A percentile compares a stretch with the other conserved stretches of the same genome.
Conservation (phyloP, 2,888 invertebrate species). For the Seira musarum region DNA sequence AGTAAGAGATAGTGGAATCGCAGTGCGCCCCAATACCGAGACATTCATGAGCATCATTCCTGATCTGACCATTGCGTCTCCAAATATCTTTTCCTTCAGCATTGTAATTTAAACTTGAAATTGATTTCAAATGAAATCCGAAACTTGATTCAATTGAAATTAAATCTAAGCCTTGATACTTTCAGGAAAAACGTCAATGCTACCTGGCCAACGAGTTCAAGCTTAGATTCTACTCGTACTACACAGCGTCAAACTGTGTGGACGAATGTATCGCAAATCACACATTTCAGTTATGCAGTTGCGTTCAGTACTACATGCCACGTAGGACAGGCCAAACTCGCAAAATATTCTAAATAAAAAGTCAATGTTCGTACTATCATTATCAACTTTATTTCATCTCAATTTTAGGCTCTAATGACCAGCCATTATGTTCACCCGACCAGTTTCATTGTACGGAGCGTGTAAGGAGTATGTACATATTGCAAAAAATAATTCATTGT, state of each 20-base stretch:
- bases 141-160: conserved; percentile 30
- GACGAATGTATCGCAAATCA: conserved; percentile 65
- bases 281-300: conserved; percentile 57
- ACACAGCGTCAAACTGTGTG: conserved; percentile 64
- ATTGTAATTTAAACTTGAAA: conserved; percentile 28
- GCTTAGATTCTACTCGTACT: conserved; percentile 61
- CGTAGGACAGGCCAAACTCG: conserved; percentile 48
- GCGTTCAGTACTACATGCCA: conserved; percentile 67
- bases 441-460: conserved; percentile 63
- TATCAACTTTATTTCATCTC: background rate
- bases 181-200: conserved; percentile 62
- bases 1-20: conserved; percentile 59
- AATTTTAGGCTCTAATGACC: conserved; percentile 52
- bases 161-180: background rate
- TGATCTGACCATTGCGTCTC: conserved; percentile 43
- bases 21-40: conserved; percentile 64
- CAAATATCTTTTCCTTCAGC: conserved; percentile 32
- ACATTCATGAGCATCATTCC: conserved; percentile 57
- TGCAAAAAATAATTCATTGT: background rate
- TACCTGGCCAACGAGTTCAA: conserved; percentile 60
- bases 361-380: background rate
- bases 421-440: conserved; percentile 59
- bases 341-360: too few relatives aligned
- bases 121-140: conserved; percentile 37
- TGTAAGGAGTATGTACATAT: conserved; percentile 59